A percentile compares a stretch with the other conserved stretches of the same genome.
These are phyloP conservation scores for Caenorhabditis angaria DNA, from an alignment of 2,888 invertebrate species.

Conservation along the genomic window DNA sequence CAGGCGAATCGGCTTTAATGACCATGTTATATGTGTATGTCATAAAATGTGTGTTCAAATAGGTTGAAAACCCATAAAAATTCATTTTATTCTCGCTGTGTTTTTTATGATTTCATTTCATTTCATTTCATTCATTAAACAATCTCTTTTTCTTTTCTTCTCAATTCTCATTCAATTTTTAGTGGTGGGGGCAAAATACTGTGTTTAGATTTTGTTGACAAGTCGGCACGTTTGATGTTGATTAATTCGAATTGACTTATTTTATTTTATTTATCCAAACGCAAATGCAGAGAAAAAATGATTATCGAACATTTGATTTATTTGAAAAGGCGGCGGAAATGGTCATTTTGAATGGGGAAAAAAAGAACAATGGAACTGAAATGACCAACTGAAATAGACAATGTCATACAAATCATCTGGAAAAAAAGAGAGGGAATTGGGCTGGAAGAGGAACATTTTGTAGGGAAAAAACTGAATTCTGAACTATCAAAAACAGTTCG, in stretches of 20 bases:
- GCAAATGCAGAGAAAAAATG: neutral
- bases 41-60: slow-evolving; percentile 4
- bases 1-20: slow-evolving; percentile 4
- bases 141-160: neutral
- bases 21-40: slow-evolving; percentile 4
- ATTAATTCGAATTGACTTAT: slow-evolving; percentile 6
- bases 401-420: too few species aligned
- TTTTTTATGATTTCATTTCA: neutral
- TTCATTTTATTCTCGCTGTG: neutral
- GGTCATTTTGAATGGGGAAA: too few species aligned
- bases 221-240: slow-evolving; percentile 9
- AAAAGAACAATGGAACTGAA: too few species aligned
- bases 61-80: slow-evolving; percentile 4
- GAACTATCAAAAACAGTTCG: too few species aligned
- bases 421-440: too few species aligned
- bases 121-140: neutral
- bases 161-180: neutral
- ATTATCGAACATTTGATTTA: neutral
- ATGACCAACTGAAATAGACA: too few species aligned
- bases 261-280: too few species aligned
- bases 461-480: too few species aligned
- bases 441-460: too few species aligned
- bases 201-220: neutral
- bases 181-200: neutral
- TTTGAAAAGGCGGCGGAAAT: too few species aligned